phyloP scores from a whole-genome alignment of 2,888 invertebrate species.

The Macrosiphum euphorbiae region DNA sequence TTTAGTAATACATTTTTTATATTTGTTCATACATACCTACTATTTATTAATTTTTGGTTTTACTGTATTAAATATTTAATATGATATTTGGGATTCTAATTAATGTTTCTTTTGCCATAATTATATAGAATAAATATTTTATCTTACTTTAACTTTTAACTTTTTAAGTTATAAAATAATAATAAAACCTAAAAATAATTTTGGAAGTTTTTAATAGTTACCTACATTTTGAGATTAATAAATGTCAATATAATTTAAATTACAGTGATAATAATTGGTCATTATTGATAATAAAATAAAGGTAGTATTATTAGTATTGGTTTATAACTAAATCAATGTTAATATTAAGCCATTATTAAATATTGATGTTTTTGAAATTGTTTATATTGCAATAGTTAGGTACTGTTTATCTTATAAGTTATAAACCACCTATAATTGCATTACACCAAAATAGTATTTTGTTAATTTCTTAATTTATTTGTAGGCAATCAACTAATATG shows the following conservation, averaged over 20 bases:
- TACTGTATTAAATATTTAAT: neutral
- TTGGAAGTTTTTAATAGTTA: neutral
- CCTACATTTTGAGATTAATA: neutral
- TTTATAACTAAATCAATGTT: neutral
- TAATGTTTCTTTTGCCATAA: neutral
- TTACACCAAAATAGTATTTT: neutral
- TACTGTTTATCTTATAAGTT: neutral
- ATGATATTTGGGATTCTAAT: neutral
- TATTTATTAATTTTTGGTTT: neutral
- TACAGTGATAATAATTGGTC: slow-evolving; percentile 2
- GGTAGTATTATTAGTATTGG: too few relatives aligned
- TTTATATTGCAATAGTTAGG: neutral
- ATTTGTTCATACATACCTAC: neutral
- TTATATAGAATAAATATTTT: neutral
- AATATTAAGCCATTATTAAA: neutral
- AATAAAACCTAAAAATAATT: neutral
- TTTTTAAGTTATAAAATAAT: neutral
- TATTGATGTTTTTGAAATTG: neutral
- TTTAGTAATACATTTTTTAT: neutral
- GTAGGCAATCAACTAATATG: neutral
- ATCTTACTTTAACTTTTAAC: neutral
- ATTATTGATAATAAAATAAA: neutral
- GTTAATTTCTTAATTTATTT: neutral
- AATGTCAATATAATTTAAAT: neutral
- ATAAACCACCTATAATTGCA: neutral